Evolutionary conservation across 2,888 invertebrate genomes (phyloP), one percentile per base, ranked within the genome.

Genomic region (Phalera bucephala): DNA sequence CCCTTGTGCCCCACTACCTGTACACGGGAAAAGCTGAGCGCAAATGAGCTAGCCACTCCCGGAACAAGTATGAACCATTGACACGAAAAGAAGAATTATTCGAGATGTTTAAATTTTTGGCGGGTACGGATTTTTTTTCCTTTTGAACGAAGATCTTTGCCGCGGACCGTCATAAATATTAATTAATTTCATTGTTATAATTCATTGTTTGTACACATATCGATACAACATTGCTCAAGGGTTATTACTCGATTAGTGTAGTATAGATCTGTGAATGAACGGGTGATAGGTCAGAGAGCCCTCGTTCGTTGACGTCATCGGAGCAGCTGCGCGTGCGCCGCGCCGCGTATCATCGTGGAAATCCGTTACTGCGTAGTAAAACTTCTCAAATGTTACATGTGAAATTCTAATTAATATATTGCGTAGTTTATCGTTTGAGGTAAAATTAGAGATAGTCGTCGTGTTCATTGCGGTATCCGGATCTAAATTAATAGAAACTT

Each of bases 311-410:
- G 22, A 28, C 28, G 28, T 28, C 28, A 28, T 10, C 5, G 2
- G 28, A 10, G 10, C 17, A 28, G 28, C 28, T 28, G 28, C 10
- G 17, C 17, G 10, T 6, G 9, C 9, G 28, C 10, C n/a, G 9
- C 15, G 13, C 1, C 6, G 17, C 22, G 6, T 21, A 8, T 7
- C 8, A 7, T 5, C 9, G 42, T 40, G 36, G 38, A 43, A 46
- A 44, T 39, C 38, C 33, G 30, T 17, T 39, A 50, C 49, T 55
- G 52, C 54, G 54, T 48, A 52, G 47, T 55, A n/a, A 14, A 14
- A n/a, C 9, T 27, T 7, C 25, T 9, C n/a, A n/a, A 27, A 3
- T n/a, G 8, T 10, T 12, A 13, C 13, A 27, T 14, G 25, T 13
- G 8, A 15, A 22, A 35, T 26, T 20, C 33, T 41, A 35, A 40